Evolutionary conservation across 2,797 vertebrate genomes (phyloP).

Genomic region (Xenentodon cancila): DNA sequence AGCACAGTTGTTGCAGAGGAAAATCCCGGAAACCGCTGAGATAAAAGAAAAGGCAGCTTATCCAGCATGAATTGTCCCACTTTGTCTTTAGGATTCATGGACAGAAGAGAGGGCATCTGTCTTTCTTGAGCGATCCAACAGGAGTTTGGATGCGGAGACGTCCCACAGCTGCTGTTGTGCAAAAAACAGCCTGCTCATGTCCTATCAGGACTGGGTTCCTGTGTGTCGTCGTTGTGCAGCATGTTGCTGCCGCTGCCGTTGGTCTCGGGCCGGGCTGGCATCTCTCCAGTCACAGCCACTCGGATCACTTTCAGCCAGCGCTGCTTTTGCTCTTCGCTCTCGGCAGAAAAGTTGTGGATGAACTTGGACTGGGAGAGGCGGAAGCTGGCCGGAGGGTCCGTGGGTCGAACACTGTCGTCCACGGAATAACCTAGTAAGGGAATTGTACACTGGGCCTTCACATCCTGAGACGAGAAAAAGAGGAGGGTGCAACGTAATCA

Average conservation of each 20-base stretch:
- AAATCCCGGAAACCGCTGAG: slow-evolving; percentile 37
- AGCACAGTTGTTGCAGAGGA: slow-evolving; percentile 52
- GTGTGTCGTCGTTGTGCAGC: slow-evolving; percentile 57
- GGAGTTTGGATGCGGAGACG: not conserved
- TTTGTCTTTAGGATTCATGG: slow-evolving; percentile 20
- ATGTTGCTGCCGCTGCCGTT: slow-evolving; percentile 37
- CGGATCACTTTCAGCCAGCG: slow-evolving; percentile 94
- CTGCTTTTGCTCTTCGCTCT: slow-evolving; percentile 93
- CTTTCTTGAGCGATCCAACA: slow-evolving; percentile 9
- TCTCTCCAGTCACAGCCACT: slow-evolving; percentile 91
- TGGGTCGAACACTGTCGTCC: slow-evolving; percentile 83
- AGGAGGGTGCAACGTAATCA: not conserved
- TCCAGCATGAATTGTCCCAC: slow-evolving; percentile 62
- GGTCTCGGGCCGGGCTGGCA: slow-evolving; percentile 66
- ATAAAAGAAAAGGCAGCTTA: slow-evolving; percentile 51
- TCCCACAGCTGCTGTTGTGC: not conserved
- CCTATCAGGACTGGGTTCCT: slow-evolving; percentile 69
- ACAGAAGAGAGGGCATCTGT: slow-evolving; percentile 20
- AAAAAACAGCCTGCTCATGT: slow-evolving; percentile 46
- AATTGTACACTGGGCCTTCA: slow-evolving; percentile 94
- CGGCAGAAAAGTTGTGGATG: slow-evolving; percentile 92
- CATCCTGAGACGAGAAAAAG: slow-evolving; percentile 83
- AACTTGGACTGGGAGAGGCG: slow-evolving; percentile 95
- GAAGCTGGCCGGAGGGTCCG: slow-evolving; percentile 90
- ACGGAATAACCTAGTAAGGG: slow-evolving; percentile 94